phyloP scores from a whole-genome alignment of 1,140 invertebrate species.

The Orchestia grillus region DNA sequence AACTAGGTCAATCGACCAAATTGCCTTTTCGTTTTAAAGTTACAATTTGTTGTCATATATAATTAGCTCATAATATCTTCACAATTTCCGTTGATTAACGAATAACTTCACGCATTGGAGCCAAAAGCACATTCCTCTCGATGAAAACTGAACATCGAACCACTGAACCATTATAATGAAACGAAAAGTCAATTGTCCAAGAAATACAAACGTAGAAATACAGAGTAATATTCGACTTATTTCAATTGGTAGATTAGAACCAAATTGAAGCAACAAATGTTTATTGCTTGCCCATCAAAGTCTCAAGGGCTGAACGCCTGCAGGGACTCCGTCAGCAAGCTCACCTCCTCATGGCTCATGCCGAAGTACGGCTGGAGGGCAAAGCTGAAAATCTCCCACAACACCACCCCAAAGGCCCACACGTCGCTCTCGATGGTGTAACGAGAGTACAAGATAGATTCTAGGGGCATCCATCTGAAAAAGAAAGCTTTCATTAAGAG shows the following conservation, averaged over 20 bases:
- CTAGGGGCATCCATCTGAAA: slow-evolving; percentile 94
- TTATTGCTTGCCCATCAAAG: too few species aligned
- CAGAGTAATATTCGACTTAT: too few species aligned
- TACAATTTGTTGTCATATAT: neutral
- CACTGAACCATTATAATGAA: neutral
- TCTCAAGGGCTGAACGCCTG: neutral
- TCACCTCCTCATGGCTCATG: slow-evolving; percentile 93
- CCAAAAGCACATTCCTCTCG: neutral
- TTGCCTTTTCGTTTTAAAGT: neutral
- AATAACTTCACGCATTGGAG: neutral
- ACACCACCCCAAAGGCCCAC: slow-evolving; percentile 92
- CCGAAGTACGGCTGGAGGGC: slow-evolving; percentile 94
- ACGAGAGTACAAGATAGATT: slow-evolving; percentile 93
- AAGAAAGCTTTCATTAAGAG: neutral
- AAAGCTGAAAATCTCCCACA: slow-evolving; percentile 96
- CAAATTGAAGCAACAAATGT: too few species aligned
- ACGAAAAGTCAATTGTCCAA: neutral
- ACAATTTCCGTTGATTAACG: neutral
- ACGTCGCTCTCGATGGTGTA: slow-evolving; percentile 94
- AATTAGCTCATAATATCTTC: neutral
- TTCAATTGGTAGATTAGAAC: neutral
- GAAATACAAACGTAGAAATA: neutral
- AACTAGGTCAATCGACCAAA: neutral
- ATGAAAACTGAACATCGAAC: neutral
- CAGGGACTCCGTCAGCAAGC: neutral